Percentiles rank a stretch among this genome's conserved stretches.
Conservation (phyloP, 2,113 vertebrate species). For the Vireo altiloquus region DNA sequence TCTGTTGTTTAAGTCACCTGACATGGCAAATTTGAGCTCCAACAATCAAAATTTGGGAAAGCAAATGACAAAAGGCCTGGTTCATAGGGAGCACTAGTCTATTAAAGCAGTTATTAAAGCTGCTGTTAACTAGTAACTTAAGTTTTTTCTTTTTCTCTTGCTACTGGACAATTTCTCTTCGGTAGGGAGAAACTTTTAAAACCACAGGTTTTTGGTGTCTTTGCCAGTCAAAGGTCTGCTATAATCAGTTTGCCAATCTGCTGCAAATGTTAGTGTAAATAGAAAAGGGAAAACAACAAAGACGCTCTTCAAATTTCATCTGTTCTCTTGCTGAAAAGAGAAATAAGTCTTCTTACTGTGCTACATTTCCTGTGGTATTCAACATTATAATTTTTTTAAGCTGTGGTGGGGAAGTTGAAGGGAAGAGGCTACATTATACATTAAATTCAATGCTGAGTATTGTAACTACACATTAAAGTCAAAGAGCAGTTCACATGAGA, state of each 20-base stretch:
- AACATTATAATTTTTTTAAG: slow-evolving; percentile 45
- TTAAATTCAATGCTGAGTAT: slow-evolving; percentile 46
- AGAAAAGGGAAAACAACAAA: background rate
- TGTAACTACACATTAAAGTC: slow-evolving; percentile 55
- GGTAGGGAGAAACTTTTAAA: background rate
- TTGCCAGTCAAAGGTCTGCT: background rate
- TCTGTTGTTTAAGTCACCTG: background rate
- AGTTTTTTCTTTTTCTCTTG: background rate
- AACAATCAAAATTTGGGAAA: background rate
- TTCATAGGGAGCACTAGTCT: background rate
- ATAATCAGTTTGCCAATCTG: background rate
- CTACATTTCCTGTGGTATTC: slow-evolving; percentile 21
- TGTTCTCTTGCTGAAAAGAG: background rate
- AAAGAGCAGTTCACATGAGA: slow-evolving; percentile 54
- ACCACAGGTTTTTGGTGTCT: background rate
- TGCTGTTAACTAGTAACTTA: background rate
- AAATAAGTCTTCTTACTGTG: background rate
- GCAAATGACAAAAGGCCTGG: background rate
- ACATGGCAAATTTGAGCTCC: background rate
- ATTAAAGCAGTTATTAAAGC: background rate
- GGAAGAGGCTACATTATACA: slow-evolving; percentile 38
- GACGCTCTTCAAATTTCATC: background rate
- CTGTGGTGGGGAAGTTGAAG: slow-evolving; percentile 11
- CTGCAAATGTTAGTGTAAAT: background rate
- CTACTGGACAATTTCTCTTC: background rate